Evolutionary conservation across 2,888 invertebrate species (phyloP).

Genomic region (Trissolcus brochymenae): DNA sequence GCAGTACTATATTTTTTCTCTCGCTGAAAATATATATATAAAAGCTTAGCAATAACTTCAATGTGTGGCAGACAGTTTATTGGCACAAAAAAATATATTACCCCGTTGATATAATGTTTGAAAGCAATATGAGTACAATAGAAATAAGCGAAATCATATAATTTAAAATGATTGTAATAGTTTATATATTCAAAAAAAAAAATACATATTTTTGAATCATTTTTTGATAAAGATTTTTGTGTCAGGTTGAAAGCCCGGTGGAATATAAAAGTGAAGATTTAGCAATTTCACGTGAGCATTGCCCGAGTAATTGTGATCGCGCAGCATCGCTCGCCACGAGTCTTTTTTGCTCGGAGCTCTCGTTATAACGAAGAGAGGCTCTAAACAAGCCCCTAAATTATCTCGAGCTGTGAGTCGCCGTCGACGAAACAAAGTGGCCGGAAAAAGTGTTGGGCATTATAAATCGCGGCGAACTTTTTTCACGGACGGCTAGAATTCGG

Average conservation of each 20-base stretch:
- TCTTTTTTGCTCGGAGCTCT: slow-evolving; percentile 5
- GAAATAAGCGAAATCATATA: too few species aligned
- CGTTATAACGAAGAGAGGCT: not conserved
- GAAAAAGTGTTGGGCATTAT: not conserved
- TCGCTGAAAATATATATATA: not conserved
- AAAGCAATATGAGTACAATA: too few species aligned
- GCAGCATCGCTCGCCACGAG: not conserved
- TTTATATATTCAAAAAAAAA: too few species aligned
- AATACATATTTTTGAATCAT: too few species aligned
- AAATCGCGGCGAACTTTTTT: slow-evolving; percentile 2
- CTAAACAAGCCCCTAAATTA: slow-evolving; percentile 28
- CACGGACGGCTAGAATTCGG: not conserved
- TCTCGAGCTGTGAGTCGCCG: not conserved
- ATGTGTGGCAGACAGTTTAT: slow-evolving; percentile 11
- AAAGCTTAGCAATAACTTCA: slow-evolving; percentile 11
- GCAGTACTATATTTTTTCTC: slow-evolving; percentile 6
- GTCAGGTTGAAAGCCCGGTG: slow-evolving; percentile 10
- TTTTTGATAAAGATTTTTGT: too few species aligned
- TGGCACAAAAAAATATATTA: slow-evolving; percentile 19
- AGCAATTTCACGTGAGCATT: slow-evolving; percentile 29
- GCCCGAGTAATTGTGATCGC: slow-evolving; percentile 31
- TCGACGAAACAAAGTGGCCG: not conserved
- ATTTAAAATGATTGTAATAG: too few species aligned
- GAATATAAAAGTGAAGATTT: slow-evolving; percentile 6
- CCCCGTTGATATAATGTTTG: slow-evolving; percentile 3